Base-by-base conservation (phyloP, 2,113 vertebrate species). In the Daboia siamensis region DNA sequence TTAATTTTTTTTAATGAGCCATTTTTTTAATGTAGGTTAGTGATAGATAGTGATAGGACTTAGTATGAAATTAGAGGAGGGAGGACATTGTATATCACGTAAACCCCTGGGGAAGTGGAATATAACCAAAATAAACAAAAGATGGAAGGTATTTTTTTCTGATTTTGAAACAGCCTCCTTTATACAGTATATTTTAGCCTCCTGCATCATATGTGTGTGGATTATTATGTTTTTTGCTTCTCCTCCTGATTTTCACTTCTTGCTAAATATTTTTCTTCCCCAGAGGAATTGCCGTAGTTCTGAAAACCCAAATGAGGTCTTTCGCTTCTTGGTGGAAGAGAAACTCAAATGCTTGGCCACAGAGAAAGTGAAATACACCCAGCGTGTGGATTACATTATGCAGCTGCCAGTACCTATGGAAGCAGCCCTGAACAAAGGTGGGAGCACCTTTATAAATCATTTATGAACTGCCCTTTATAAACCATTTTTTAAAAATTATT, bases 391-490 rank as follows among this genome's bases (percentile, higher is more conserved):
- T 96, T 99, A 99, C 92, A 99, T 99, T 3, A 98, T 99, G 94
- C 99, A 99, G 97, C 97, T 99, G 87, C 99, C 99, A 0, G 99
- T 99, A 90, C 99, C 98, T 93, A 99, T 99, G 99, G 99, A 99
- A 57, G 98, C 99, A 89, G 99, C 99, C 26, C 98, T 98, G 87
- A 99, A 99, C 97, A 99, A 98, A 97, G 99, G 99, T 99, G 96
- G 93, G 13, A 11, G 0, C 6, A 6, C 15, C n/a, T 54, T 91
- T 69, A n/a, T 20, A 46, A 23, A 2, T 10, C 87, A 29, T 5
- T 48, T 93, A n/a, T n/a, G n/a, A 69, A 69, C 64, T 0, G 0
- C 52, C 13, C 46, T 54, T 91, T 44, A 48, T 29, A 39, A 23
- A 1, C 17, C 80, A 29, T 9, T 48, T 94, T 1, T 52, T 59